A percentile compares a stretch with the other conserved stretches of the same genome.
These are phyloP conservation scores for Antheraea assamensis DNA, from an alignment of 2,888 invertebrate species.

Conservation along the genomic window DNA sequence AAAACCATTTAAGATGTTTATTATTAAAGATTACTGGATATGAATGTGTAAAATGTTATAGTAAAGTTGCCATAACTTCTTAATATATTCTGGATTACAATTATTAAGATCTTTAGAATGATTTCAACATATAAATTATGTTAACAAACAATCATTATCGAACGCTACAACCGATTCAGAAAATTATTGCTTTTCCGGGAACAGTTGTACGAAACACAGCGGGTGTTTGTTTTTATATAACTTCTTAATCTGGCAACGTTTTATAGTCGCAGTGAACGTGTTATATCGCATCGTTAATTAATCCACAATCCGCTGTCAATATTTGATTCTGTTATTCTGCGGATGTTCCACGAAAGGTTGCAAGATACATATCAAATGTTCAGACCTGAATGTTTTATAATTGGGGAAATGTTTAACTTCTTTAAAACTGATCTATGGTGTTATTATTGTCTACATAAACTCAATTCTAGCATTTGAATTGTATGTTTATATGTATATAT, in stretches of 20 bases:
- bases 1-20: background rate
- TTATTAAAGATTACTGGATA: background rate
- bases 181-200: background rate
- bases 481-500: too few species aligned
- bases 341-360: background rate
- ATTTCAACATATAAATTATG: background rate
- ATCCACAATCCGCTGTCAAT: background rate
- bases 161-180: background rate
- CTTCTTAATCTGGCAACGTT: background rate
- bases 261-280: background rate
- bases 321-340: background rate
- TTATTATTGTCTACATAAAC: too few species aligned
- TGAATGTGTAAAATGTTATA: background rate
- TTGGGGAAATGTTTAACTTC: background rate
- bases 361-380: background rate
- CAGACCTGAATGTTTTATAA: background rate
- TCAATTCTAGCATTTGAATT: too few species aligned
- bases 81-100: background rate
- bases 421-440: background rate
- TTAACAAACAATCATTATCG: background rate
- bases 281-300: background rate
- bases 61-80: background rate
- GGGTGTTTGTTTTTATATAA: slow-evolving; percentile 9
- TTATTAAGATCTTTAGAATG: background rate
- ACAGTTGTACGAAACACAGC: background rate